phyloP scores from a whole-genome alignment of 2,797 vertebrate genomes.

The Sebastes reedi region DNA sequence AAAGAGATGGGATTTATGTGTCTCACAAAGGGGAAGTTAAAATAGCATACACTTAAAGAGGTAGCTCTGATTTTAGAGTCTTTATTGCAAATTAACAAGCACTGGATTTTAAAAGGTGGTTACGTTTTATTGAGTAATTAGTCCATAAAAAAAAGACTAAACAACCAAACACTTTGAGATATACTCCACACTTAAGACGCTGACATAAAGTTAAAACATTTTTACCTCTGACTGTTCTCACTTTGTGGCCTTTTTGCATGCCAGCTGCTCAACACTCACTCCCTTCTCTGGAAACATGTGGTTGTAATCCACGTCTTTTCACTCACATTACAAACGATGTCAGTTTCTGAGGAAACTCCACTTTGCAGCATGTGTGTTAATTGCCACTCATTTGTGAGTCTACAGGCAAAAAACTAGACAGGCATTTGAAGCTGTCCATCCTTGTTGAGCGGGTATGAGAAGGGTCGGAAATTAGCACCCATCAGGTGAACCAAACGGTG shows the following conservation, averaged over 20 bases:
- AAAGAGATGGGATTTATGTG: conserved; percentile 34
- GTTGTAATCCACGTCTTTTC: conserved; percentile 69
- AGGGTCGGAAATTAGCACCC: neutral
- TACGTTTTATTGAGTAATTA: conserved; percentile 31
- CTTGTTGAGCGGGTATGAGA: conserved; percentile 3
- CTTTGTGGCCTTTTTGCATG: conserved; percentile 44
- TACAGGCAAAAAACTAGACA: conserved; percentile 47
- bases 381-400: conserved; percentile 67
- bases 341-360: conserved; percentile 66
- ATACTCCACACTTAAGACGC: neutral
- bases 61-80: conserved; percentile 13
- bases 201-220: conserved; percentile 1
- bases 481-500: neutral
- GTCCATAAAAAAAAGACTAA: conserved; percentile 39
- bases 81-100: conserved; percentile 52
- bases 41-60: conserved; percentile 16
- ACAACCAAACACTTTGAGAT: conserved; percentile 42
- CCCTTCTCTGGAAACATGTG: conserved; percentile 71
- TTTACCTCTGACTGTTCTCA: conserved; percentile 28
- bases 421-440: conserved; percentile 35
- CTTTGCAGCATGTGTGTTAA: conserved; percentile 67
- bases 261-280: conserved; percentile 61
- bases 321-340: conserved; percentile 74
- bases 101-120: conserved; percentile 30
- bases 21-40: conserved; percentile 2